These are phyloP conservation scores for Psittacus erithacus DNA, from an alignment of 2,113 vertebrate genomes.

Conservation along the genomic window DNA sequence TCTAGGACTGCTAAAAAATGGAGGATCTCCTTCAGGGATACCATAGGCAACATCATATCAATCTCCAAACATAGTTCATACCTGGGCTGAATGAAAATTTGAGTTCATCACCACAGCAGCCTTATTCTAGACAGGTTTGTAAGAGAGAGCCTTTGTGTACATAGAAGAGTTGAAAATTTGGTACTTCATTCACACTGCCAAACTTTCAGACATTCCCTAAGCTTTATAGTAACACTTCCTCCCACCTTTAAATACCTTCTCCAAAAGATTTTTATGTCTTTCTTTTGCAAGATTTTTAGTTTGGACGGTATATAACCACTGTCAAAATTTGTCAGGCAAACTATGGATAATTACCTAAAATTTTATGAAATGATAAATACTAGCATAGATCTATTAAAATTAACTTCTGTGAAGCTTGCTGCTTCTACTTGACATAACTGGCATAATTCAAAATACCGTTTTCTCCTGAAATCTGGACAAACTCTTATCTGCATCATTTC, in stretches of 20 bases:
- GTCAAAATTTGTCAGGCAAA: neutral
- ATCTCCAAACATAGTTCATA: neutral
- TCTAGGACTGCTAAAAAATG: neutral
- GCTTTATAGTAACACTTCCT: neutral
- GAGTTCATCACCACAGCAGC: neutral
- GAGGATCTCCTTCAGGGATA: neutral
- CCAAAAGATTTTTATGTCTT: neutral
- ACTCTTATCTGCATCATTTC: neutral
- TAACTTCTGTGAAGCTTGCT: neutral
- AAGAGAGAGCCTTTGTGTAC: neutral
- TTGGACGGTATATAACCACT: neutral
- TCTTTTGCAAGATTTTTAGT: neutral
- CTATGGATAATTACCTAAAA: neutral
- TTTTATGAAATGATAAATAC: neutral
- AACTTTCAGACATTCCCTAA: neutral
- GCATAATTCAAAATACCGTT: neutral
- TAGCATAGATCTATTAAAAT: neutral
- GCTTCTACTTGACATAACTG: neutral
- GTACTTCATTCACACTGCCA: neutral
- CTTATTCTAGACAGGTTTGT: neutral
- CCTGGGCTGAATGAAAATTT: neutral
- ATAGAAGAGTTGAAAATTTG: neutral
- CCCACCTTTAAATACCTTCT: neutral
- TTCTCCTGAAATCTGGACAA: neutral
- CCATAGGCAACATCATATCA: neutral